Conservation (phyloP, 2,797 vertebrate species). For the Pyrocephalus nanus region DNA sequence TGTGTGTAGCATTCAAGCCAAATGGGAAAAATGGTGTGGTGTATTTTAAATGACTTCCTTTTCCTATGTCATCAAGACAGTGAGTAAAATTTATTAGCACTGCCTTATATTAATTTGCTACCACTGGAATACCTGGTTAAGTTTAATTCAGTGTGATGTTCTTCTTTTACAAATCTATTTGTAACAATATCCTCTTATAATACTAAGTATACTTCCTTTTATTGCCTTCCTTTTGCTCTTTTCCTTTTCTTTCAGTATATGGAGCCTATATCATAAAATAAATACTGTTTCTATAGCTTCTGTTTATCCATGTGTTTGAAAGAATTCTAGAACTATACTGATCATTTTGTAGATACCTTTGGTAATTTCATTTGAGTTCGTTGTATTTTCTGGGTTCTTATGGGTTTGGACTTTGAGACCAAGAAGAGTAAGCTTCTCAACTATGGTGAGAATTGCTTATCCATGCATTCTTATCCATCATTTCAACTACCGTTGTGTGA, state of each 20-base stretch:
- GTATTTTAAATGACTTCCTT: not conserved
- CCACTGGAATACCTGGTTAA: not conserved
- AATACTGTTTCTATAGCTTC: not conserved
- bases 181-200: not conserved
- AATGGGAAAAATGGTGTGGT: not conserved
- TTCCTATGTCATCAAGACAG: not conserved
- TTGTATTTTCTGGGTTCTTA: not conserved
- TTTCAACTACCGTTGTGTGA: not conserved
- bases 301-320: not conserved
- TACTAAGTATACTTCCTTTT: not conserved
- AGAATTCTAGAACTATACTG: not conserved
- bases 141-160: not conserved
- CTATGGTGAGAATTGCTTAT: not conserved
- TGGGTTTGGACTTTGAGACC: not conserved
- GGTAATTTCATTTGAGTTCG: not conserved
- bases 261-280: not conserved
- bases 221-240: not conserved
- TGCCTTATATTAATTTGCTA: not conserved
- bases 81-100: not conserved
- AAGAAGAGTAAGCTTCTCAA: not conserved
- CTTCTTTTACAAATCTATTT: not conserved
- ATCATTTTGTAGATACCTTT: not conserved
- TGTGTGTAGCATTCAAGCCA: not conserved
- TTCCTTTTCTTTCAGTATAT: not conserved
- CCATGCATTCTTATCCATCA: not conserved